Conservation (phyloP, 2,888 invertebrate genomes). For the Lasioglossum zephyrum region DNA sequence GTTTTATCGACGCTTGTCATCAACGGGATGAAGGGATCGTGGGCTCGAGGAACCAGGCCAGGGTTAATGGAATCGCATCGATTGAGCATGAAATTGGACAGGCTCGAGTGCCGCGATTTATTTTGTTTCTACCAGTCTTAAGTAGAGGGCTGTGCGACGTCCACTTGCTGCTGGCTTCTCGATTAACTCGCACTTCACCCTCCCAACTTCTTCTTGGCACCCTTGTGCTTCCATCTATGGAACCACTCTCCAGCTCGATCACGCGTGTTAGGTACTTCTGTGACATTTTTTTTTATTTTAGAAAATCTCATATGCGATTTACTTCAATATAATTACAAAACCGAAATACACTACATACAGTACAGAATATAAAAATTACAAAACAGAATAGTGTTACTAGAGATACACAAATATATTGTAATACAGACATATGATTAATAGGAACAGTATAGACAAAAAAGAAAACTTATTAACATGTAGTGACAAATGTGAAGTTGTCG, state of each 20-base stretch:
- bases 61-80: constrained; percentile 46
- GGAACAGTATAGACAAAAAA: no score
- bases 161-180: not conserved
- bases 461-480: no score
- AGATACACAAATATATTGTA: no score
- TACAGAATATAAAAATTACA: no score
- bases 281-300: not conserved
- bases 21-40: constrained; percentile 19
- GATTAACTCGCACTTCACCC: constrained; percentile 3
- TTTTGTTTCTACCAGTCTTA: constrained; percentile 10
- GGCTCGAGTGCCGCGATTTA: constrained; percentile 14
- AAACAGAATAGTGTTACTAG: no score
- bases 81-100: constrained; percentile 42
- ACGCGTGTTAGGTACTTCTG: not conserved
- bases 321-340: no score
- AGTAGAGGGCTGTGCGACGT: not conserved
- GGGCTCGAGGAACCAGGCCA: constrained; percentile 14
- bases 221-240: not conserved
- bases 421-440: no score
- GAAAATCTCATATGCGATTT: no score
- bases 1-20: constrained; percentile 62
- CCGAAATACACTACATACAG: no score
- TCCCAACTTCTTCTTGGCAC: not conserved
- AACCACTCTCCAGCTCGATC: not conserved
- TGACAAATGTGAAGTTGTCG: no score